A percentile compares a stretch with the other conserved stretches of the same genome.
phyloP scores from a whole-genome alignment of 2,888 invertebrate species.

The Philonicus albiceps region DNA sequence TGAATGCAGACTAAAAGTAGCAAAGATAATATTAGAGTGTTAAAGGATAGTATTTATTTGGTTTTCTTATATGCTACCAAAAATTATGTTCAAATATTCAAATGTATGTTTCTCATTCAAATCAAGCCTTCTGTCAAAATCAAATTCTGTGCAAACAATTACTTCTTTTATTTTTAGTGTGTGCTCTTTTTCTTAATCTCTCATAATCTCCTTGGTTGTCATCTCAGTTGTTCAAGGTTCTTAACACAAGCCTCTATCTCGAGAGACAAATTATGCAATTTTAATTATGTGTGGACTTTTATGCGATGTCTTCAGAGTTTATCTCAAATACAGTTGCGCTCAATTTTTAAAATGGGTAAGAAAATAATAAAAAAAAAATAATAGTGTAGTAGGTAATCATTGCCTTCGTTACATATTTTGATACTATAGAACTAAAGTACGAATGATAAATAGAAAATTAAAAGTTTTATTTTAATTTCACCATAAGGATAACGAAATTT shows the following conservation, averaged over 20 bases:
- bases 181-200: neutral
- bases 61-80: slow-evolving; percentile 2
- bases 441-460: too few relatives aligned
- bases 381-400: neutral
- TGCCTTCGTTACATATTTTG: neutral
- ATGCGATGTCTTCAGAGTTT: neutral
- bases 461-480: too few relatives aligned
- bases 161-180: neutral
- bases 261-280: neutral
- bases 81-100: neutral
- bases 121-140: slow-evolving; percentile 9
- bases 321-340: neutral
- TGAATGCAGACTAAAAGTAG: slow-evolving; percentile 37
- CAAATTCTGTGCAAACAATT: neutral
- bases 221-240: slow-evolving; percentile 34
- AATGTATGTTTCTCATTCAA: slow-evolving; percentile 5
- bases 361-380: neutral
- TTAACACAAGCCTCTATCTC: neutral
- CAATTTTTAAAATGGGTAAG: neutral
- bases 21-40: slow-evolving; percentile 29
- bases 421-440: neutral
- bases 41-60: slow-evolving; percentile 27
- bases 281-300: neutral
- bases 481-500: too few relatives aligned
- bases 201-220: neutral